Evolutionary conservation across 1,140 invertebrate species (phyloP).

Genomic region (Bombus sibiricus): DNA sequence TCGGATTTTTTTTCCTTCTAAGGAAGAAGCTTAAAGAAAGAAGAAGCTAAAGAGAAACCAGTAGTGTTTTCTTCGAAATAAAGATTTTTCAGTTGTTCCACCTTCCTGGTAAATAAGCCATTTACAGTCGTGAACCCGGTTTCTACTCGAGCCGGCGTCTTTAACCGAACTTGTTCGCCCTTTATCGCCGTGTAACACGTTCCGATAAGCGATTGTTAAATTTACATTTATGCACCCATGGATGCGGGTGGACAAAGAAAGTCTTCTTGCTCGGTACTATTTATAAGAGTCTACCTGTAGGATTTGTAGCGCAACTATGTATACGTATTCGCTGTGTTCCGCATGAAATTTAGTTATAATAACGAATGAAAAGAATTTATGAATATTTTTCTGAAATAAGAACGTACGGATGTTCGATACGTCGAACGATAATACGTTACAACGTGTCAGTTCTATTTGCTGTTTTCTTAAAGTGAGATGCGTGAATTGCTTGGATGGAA

Average conservation of each 20-base stretch:
- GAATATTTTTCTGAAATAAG: no score
- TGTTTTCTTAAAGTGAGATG: neutral
- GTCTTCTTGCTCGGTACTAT: no score
- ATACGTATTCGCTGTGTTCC: no score
- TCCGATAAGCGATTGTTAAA: slow-evolving; percentile 44
- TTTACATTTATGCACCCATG: slow-evolving; percentile 45
- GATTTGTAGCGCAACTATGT: neutral
- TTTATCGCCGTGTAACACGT: slow-evolving; percentile 28
- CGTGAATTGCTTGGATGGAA: neutral
- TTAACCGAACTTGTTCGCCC: slow-evolving; percentile 1
- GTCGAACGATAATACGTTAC: neutral
- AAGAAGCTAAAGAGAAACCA: neutral
- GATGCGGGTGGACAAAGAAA: slow-evolving; percentile 37
- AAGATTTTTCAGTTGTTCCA: neutral
- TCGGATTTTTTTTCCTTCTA: neutral
- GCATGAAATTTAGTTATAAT: no score
- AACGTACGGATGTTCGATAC: neutral
- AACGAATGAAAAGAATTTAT: no score
- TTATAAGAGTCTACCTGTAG: neutral
- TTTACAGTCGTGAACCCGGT: slow-evolving; percentile 17
- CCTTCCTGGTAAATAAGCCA: slow-evolving; percentile 32
- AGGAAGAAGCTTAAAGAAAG: neutral
- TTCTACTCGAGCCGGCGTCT: slow-evolving; percentile 9
- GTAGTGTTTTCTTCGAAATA: neutral
- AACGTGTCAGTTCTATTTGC: neutral